Evolutionary conservation across 2,113 vertebrate species (phyloP).

Genomic region (Sitta europaea): DNA sequence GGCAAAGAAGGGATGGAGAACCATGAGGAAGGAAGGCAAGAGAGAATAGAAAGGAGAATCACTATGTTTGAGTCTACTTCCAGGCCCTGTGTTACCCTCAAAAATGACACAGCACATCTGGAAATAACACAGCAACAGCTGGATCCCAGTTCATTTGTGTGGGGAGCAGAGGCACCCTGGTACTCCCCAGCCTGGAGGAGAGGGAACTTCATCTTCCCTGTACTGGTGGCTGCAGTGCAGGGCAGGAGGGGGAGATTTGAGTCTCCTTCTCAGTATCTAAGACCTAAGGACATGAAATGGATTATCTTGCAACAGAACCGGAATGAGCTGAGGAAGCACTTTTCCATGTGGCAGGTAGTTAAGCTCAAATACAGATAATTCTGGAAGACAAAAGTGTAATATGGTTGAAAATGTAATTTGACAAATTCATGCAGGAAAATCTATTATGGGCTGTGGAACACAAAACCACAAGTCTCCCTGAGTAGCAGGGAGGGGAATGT

Average conservation of each 20-base stretch:
- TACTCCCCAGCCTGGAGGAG: neutral
- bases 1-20: neutral
- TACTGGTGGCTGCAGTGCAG: neutral
- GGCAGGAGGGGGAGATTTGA: neutral
- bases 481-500: neutral
- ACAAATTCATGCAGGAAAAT: neutral
- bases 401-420: neutral
- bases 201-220: neutral
- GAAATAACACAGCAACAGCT: neutral
- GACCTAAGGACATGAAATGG: neutral
- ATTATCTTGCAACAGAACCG: neutral
- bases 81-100: neutral
- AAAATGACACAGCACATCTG: neutral
- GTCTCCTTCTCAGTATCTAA: neutral
- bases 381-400: neutral
- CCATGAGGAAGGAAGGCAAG: neutral
- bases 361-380: slow-evolving; percentile 5
- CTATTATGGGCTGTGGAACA: neutral
- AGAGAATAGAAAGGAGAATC: neutral
- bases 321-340: neutral
- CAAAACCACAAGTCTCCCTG: neutral
- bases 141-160: neutral
- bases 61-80: neutral
- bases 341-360: slow-evolving; percentile 12
- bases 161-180: neutral